A percentile compares a stretch with the other conserved stretches of the same genome.
Evolutionary conservation across 2,113 vertebrate species (phyloP).

Genomic region (cattle (Bos taurus)): DNA sequence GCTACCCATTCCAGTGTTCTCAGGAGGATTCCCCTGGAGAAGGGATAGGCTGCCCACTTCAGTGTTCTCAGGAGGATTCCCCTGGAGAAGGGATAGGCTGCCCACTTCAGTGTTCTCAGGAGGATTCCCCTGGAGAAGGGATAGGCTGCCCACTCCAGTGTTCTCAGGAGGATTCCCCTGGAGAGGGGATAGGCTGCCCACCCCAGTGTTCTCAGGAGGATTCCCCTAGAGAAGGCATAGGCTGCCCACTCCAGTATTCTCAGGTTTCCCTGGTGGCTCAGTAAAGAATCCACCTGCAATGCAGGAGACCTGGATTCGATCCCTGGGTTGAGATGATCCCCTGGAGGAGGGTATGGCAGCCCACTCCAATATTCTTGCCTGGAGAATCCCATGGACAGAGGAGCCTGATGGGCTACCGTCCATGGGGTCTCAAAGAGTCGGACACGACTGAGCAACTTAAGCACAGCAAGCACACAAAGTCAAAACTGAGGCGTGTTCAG

Average conservation of each 20-base stretch:
- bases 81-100: not conserved
- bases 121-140: not conserved
- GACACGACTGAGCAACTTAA: accelerated
- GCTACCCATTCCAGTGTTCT: too few species aligned
- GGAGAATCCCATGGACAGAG: not conserved
- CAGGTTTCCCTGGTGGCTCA: too few species aligned
- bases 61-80: too few species aligned
- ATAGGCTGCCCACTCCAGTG: too few species aligned
- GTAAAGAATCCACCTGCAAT: too few species aligned
- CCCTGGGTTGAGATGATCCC: not conserved
- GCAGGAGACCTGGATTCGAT: too few species aligned
- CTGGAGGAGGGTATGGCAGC: not conserved
- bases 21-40: too few species aligned
- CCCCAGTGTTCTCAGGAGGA: not conserved
- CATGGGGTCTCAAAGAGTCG: not conserved
- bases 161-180: not conserved
- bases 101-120: too few species aligned
- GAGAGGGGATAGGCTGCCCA: not conserved
- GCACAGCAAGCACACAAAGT: not conserved
- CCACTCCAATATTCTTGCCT: not conserved
- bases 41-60: not conserved
- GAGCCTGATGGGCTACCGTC: accelerated
- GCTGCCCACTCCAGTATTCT: too few species aligned
- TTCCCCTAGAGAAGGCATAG: not conserved
- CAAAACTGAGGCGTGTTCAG: accelerated